Evolutionary conservation across 2,113 vertebrate species (phyloP).

Genomic region (Tretioscincus oriximinensis): DNA sequence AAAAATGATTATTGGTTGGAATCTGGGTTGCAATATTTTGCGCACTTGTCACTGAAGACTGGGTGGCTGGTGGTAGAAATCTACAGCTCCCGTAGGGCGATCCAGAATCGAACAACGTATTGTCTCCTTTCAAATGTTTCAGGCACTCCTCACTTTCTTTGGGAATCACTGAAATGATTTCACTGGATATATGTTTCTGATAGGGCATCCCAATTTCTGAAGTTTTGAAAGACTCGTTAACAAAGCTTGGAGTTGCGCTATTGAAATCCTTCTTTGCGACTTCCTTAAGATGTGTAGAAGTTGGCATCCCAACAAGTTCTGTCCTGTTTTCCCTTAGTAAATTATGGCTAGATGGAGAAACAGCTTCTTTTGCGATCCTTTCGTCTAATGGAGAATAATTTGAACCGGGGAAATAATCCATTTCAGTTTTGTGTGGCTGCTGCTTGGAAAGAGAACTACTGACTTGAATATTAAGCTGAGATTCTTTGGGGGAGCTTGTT

Average conservation of each 20-base stretch:
- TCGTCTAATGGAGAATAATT: neutral
- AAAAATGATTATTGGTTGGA: neutral
- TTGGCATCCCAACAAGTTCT: slow-evolving; percentile 36
- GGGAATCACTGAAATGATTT: neutral
- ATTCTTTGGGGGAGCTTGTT: fast-evolving
- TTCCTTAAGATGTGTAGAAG: fast-evolving
- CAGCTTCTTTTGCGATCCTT: neutral
- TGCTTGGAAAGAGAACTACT: slow-evolving; percentile 31
- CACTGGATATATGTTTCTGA: neutral
- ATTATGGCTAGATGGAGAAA: neutral
- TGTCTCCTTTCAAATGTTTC: neutral
- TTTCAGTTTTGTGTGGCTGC: slow-evolving; percentile 9
- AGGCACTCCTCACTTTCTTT: neutral
- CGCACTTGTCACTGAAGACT: fast-evolving
- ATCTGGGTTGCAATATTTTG: neutral
- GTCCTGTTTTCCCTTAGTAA: slow-evolving; percentile 9
- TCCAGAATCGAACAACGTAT: neutral
- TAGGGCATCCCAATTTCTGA: fast-evolving
- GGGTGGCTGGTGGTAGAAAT: neutral
- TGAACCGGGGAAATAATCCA: neutral
- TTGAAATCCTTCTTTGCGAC: fast-evolving
- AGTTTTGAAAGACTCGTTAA: neutral
- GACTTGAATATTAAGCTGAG: slow-evolving; percentile 58
- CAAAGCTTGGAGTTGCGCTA: neutral
- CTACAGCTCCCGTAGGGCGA: fast-evolving